These are phyloP conservation scores for Dendrolimus kikuchii DNA, from an alignment of 1,140 invertebrate species.

Conservation along the genomic window DNA sequence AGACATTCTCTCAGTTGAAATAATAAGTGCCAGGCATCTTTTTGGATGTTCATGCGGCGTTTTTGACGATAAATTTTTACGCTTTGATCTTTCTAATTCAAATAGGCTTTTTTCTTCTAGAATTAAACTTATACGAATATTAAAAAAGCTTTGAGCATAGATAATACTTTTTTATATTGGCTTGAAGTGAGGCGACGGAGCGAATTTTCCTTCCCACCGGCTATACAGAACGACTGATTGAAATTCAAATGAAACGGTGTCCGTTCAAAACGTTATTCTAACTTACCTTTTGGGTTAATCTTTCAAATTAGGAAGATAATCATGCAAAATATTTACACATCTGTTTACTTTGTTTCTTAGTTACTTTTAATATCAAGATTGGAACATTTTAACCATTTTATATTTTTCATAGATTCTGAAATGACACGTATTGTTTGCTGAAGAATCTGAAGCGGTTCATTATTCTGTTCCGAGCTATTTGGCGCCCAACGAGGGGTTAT, in stretches of 20 bases:
- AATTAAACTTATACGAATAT: constrained; percentile 70
- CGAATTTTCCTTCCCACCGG: constrained; percentile 65
- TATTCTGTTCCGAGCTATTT: constrained; percentile 39
- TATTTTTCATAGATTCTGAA: constrained; percentile 9
- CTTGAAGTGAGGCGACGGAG: constrained; percentile 59
- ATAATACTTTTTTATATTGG: too few species aligned
- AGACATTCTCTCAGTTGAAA: constrained; percentile 65
- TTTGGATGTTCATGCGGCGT: constrained; percentile 53
- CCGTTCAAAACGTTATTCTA: constrained; percentile 58
- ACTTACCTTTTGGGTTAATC: constrained; percentile 52
- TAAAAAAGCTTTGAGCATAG: constrained; percentile 49
- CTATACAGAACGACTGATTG: constrained; percentile 67
- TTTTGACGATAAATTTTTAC: constrained; percentile 68
- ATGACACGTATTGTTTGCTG: constrained; percentile 33
- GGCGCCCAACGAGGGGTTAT: constrained; percentile 30
- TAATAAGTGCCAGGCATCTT: constrained; percentile 69
- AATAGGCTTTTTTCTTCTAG: constrained; percentile 66
- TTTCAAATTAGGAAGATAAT: constrained; percentile 38
- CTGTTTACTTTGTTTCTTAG: too few species aligned
- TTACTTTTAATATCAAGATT: too few species aligned
- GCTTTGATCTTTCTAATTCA: constrained; percentile 70
- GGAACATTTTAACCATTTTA: too few species aligned
- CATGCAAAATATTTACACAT: constrained; percentile 20
- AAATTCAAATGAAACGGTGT: constrained; percentile 69
- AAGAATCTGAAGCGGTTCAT: constrained; percentile 36